Evolutionary conservation across 2,797 vertebrate genomes (phyloP).

Genomic region (Silurus aristotelis): DNA sequence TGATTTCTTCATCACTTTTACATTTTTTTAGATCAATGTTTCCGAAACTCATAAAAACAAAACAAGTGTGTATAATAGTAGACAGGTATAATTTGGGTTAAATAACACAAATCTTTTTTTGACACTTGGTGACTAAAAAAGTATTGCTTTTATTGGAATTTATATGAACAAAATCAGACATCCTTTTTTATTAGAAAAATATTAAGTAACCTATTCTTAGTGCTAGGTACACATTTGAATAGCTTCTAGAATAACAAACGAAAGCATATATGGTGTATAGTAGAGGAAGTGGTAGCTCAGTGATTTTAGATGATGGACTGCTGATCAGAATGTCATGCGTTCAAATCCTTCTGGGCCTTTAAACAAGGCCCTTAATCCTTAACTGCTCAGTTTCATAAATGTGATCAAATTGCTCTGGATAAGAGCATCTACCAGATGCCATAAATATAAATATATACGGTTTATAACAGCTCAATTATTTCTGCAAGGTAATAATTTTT

Average conservation of each 20-base stretch:
- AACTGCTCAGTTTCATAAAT: too few species aligned
- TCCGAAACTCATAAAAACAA: background rate
- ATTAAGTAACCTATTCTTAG: background rate
- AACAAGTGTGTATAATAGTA: background rate
- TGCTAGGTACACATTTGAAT: background rate
- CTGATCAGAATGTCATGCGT: too few species aligned
- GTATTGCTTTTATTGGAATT: background rate
- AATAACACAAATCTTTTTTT: background rate
- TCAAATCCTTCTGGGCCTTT: too few species aligned
- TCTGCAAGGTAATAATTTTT: background rate
- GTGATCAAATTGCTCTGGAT: too few species aligned
- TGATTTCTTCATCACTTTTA: background rate
- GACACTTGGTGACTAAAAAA: background rate
- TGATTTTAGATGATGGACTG: background rate
- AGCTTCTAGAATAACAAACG: background rate
- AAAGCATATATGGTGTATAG: background rate
- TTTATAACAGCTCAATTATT: background rate
- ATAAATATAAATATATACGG: background rate
- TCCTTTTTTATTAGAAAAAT: background rate
- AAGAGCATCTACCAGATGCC: too few species aligned
- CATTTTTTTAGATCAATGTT: too few species aligned
- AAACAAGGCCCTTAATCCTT: too few species aligned
- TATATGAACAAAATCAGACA: too few species aligned
- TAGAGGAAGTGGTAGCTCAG: too few species aligned
- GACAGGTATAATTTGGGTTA: background rate